Evolutionary conservation across 2,797 vertebrate species (phyloP), one percentile per base, ranked within the genome.

Genomic region (Chloroceryle amazona): DNA sequence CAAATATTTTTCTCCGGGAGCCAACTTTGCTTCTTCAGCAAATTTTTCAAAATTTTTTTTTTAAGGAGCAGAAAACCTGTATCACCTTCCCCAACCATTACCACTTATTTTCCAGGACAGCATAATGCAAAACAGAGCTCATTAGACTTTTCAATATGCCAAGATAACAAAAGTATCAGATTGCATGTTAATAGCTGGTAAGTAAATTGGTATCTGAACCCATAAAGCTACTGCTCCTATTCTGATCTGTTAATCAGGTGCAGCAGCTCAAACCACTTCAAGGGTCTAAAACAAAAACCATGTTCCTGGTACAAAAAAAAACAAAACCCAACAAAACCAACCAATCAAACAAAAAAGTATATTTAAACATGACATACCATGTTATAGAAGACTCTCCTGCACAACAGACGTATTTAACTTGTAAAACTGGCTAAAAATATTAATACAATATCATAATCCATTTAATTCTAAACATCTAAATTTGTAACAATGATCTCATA

Each of bases 161-260:
- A 47, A 86, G 31, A 25, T 88, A 94, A 88, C 94, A 66, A 81
- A 86, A 78, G 39, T 6, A 85, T 20, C 46, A 91, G 31, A 92
- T 42, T 81, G 28, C 15, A 92, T 52, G 65, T 84, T 89, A 73
- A 85, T 88, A 93, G 54, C 10, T 87, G 42, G 76, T 86, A 90
- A 94, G 94, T 81, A 89, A 85, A 19, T 20, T 54, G 41, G 33
- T 75, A 83, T 61, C 52, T 51, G 89, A 81, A 41, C 19, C 83
- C 35, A 70, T 83, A 76, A 94, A 68, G 19, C 25, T 60, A 16
- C 18, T 91, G 82, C 16, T 41, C 49, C 35, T 74, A 14, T 68
- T 96, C 82, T 91, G 26, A 60, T 51, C 20, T 92, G 35, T 49
- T 84, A 84, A 70, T 92, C 57, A 82, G 44, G 62, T 33, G 18